Evolutionary conservation across 2,888 invertebrate species (phyloP).

Genomic region (Melolontha melolontha): DNA sequence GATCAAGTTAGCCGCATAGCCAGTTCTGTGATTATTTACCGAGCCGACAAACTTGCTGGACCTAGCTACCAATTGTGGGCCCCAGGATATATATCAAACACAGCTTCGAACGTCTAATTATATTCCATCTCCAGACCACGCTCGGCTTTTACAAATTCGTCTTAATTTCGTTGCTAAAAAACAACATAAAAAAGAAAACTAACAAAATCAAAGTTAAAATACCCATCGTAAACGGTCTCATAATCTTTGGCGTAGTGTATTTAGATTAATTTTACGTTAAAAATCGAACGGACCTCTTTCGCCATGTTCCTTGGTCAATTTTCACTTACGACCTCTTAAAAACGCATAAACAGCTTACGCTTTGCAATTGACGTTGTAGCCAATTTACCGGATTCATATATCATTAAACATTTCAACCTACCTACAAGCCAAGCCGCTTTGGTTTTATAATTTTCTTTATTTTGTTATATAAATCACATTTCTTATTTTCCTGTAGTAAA

Average conservation of each 20-base stretch:
- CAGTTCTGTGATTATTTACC: conserved; percentile 65
- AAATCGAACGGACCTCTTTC: no score
- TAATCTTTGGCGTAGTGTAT: background rate
- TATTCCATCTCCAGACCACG: conserved; percentile 53
- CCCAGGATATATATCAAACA: conserved; percentile 63
- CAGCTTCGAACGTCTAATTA: conserved; percentile 61
- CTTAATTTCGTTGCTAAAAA: conserved; percentile 42
- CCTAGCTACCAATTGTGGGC: conserved; percentile 64
- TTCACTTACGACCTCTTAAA: conserved; percentile 6
- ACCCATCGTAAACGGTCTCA: background rate
- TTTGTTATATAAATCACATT: no score
- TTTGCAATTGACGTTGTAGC: conserved; percentile 14
- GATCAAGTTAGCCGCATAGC: conserved; percentile 61
- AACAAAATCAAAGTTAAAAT: conserved; percentile 12
- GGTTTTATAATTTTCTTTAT: conserved; percentile 25
- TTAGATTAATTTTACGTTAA: conserved; percentile 5
- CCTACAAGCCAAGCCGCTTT: conserved; percentile 30
- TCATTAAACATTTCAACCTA: conserved; percentile 35
- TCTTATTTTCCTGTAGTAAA: no score
- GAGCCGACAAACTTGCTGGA: conserved; percentile 62
- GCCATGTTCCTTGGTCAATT: background rate
- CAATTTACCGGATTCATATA: conserved; percentile 34
- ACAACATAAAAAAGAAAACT: conserved; percentile 1
- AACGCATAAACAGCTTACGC: background rate
- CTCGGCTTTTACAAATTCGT: conserved; percentile 43